Conservation (phyloP, 2,888 invertebrate species). For the Himalopsyche kuldschensis region DNA sequence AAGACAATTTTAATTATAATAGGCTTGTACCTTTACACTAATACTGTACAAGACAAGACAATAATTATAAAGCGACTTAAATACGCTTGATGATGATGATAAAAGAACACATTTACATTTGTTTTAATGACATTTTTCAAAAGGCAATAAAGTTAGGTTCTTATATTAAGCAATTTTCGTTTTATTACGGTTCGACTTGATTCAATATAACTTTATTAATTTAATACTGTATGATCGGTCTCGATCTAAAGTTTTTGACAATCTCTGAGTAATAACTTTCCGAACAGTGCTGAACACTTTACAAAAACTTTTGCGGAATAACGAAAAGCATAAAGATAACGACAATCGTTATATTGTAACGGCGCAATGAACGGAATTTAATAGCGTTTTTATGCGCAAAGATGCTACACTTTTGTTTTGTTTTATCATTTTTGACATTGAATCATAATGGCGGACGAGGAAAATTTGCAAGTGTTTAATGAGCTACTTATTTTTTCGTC, state of each 20-base stretch:
- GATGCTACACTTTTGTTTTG: constrained; percentile 24
- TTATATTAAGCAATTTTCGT: too few species aligned
- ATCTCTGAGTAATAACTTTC: not conserved
- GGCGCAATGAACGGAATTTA: constrained; percentile 28
- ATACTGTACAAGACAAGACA: too few species aligned
- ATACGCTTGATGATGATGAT: too few species aligned
- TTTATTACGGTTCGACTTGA: too few species aligned
- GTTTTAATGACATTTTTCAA: too few species aligned
- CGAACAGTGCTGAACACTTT: not conserved
- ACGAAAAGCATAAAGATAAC: constrained; percentile 29
- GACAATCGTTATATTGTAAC: constrained; percentile 30
- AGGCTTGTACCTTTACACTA: too few species aligned
- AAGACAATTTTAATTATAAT: too few species aligned
- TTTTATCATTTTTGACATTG: constrained; percentile 27
- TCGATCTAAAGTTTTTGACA: not conserved
- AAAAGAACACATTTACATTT: too few species aligned
- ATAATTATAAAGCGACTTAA: too few species aligned
- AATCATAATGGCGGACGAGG: constrained; percentile 7
- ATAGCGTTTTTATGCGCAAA: constrained; percentile 20
- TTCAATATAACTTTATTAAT: too few species aligned
- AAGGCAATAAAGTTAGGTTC: too few species aligned
- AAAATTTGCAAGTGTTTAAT: not conserved
- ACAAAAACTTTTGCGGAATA: constrained; percentile 9
- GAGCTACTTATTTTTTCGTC: not conserved
- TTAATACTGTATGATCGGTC: not conserved